Base-by-base conservation (phyloP, 2,113 vertebrate genomes). In the Solea senegalensis region DNA sequence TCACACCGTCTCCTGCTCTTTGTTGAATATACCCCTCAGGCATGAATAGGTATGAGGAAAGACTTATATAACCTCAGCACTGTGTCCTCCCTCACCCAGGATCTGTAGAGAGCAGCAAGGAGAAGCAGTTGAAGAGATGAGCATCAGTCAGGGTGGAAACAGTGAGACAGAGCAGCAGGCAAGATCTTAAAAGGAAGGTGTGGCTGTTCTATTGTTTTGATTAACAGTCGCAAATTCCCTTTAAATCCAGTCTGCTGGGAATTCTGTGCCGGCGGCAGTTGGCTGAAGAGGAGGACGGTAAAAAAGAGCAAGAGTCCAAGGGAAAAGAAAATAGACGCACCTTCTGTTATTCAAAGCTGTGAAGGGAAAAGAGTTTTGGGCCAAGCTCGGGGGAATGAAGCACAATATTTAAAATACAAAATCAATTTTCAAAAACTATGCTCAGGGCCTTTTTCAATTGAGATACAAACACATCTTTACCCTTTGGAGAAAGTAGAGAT, bases 131-230 rank as follows among this genome's bases (percentile, higher is more conserved):
- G 73, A 72, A 88, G 78, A 45, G 11, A 78, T 59, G 82, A 73
- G 77, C 76, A 50, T 82, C 85, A 83, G 87, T 68, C 76, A 69
- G 65, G 53, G 77, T 70, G 81, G 79, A 77, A 76, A 80, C 84
- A 65, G 86, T 77, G 90, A 87, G 93, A 93, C 78, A 91, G 88
- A 93, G 94, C 93, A 95, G 93, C 94, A 95, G 94, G 92, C 94
- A 94, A 95, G 93, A 95, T 94, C 93, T 95, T 94, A 95, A 95
- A 95, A 94, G 94, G 94, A 95, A 95, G 94, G 93, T 95, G 94
- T 94, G 93, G 93, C 94, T 94, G 94, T 94, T 94, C 93, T 92
- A 90, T 91, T 88, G 81, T 86, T 93, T 90, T 89, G 85, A 94
- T 84, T 93, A 95, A 95, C 94, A 95, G 94, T 95, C 94, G 94